phyloP scores from a whole-genome alignment of 2,113 vertebrate genomes.

The Pedionomus torquatus region DNA sequence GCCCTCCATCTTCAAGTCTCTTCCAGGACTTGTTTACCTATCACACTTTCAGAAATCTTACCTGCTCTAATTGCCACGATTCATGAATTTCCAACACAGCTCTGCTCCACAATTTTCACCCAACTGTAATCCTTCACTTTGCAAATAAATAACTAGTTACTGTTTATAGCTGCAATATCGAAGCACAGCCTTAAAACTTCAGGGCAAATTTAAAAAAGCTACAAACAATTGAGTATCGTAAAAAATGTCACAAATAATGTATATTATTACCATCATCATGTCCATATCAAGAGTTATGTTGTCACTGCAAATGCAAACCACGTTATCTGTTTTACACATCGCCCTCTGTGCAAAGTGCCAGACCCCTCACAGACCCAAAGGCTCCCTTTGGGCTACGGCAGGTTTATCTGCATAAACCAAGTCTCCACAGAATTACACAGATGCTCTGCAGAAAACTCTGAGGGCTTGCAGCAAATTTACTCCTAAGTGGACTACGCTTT shows the following conservation, averaged over 20 bases:
- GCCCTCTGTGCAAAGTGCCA: not conserved
- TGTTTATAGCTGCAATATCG: not conserved
- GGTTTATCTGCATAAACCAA: not conserved
- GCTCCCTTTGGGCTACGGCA: not conserved
- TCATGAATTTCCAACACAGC: not conserved
- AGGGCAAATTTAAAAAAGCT: not conserved
- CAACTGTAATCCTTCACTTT: not conserved
- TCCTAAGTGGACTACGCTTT: not conserved
- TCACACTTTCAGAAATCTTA: not conserved
- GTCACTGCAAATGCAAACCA: not conserved
- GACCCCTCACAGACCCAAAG: fast-evolving
- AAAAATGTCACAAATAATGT: not conserved
- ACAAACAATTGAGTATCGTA: not conserved
- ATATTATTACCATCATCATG: not conserved
- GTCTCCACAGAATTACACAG: not conserved
- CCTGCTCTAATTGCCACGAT: constrained; percentile 25
- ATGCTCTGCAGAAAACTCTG: not conserved
- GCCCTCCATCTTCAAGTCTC: not conserved
- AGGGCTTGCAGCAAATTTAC: not conserved
- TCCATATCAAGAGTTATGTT: not conserved
- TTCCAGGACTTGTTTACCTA: constrained; percentile 2
- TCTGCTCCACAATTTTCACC: not conserved
- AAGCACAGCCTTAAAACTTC: not conserved
- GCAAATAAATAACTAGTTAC: constrained; percentile 9
- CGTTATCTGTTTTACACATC: not conserved